These are phyloP conservation scores for Zaprionus lachaisei DNA, from an alignment of 1,140 invertebrate genomes.

Conservation along the genomic window DNA sequence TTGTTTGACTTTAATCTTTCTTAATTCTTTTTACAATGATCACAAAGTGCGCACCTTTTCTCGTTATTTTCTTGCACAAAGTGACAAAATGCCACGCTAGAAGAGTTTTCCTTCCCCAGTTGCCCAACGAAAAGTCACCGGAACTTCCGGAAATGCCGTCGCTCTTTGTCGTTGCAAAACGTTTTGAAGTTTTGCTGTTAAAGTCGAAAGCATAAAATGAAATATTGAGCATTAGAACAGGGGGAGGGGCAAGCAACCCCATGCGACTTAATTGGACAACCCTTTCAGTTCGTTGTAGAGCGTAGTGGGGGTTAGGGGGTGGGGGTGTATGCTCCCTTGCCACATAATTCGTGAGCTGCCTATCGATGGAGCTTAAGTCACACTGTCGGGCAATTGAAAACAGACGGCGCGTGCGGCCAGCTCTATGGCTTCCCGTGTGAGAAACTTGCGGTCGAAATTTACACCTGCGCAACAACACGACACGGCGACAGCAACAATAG, in stretches of 20 bases:
- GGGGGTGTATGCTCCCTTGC: not conserved
- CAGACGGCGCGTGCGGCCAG: constrained; percentile 66
- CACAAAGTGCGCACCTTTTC: not conserved
- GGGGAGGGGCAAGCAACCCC: not conserved
- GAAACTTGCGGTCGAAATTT: constrained; percentile 40
- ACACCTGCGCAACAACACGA: constrained; percentile 33
- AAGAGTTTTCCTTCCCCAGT: too few relatives aligned
- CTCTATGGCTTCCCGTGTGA: constrained; percentile 50
- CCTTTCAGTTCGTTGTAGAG: not conserved
- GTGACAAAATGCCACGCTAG: not conserved
- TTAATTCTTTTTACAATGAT: too few relatives aligned
- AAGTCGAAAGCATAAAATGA: constrained; percentile 27
- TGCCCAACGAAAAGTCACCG: not conserved
- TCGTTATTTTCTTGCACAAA: not conserved
- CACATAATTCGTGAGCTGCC: constrained; percentile 53
- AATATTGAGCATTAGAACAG: constrained; percentile 17
- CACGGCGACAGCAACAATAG: not conserved
- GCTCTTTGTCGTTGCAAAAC: constrained; percentile 12
- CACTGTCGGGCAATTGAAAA: constrained; percentile 49
- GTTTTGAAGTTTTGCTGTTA: constrained; percentile 31
- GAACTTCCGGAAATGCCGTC: not conserved
- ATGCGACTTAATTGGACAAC: constrained; percentile 12
- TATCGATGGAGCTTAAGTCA: constrained; percentile 65
- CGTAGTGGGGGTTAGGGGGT: not conserved
- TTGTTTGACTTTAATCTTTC: too few relatives aligned